phyloP scores from a whole-genome alignment of 2,888 invertebrate genomes.

The Limenitis camilla region DNA sequence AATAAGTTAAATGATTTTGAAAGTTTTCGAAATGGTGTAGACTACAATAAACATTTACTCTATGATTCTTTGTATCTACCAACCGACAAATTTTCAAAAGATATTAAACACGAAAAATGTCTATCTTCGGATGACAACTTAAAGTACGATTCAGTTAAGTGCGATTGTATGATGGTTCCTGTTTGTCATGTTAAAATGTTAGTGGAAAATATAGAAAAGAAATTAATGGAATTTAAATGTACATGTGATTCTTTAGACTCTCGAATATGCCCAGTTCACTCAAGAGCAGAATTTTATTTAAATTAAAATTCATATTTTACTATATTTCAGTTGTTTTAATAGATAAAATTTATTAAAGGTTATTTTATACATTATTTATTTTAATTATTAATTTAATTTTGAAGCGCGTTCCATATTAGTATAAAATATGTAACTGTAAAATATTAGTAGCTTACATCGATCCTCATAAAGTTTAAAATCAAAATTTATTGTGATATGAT shows the following conservation, averaged over 20 bases:
- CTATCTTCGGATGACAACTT: slow-evolving; percentile 10
- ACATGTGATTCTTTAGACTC: slow-evolving; percentile 53
- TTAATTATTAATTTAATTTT: too few species aligned
- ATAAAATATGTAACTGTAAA: too few species aligned
- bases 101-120: slow-evolving; percentile 20
- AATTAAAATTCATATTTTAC: neutral
- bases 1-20: slow-evolving; percentile 2
- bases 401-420: too few species aligned
- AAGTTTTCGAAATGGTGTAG: slow-evolving; percentile 20
- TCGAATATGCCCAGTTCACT: slow-evolving; percentile 56
- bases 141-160: slow-evolving; percentile 20
- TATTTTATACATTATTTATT: too few species aligned
- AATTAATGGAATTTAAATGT: slow-evolving; percentile 46
- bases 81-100: slow-evolving; percentile 22
- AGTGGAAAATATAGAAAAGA: slow-evolving; percentile 56
- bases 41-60: slow-evolving; percentile 26
- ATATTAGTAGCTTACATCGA: slow-evolving; percentile 16
- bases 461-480: slow-evolving; percentile 34
- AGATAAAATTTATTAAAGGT: too few species aligned
- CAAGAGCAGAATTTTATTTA: slow-evolving; percentile 22
- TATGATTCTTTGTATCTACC: slow-evolving; percentile 36
- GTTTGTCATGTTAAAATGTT: slow-evolving; percentile 66
- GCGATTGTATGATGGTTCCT: slow-evolving; percentile 42
- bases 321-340: neutral
- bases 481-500: slow-evolving; percentile 23